phyloP scores from a whole-genome alignment of 2,113 vertebrate species.

The Oceanodroma tethys region DNA sequence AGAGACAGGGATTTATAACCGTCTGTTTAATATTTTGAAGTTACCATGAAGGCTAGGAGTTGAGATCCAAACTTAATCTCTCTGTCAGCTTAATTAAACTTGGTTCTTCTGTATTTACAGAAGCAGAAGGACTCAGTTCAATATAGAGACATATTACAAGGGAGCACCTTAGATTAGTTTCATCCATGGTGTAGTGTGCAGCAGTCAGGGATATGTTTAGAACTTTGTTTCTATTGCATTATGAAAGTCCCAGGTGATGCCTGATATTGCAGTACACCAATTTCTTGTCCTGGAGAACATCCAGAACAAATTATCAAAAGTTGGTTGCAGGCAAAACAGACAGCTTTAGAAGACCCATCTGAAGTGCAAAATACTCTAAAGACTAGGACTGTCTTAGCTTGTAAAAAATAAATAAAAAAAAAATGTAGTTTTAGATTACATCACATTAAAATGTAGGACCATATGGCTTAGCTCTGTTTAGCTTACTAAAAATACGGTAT shows the following conservation, averaged over 20 bases:
- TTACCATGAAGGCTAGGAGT: neutral
- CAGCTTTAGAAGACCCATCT: neutral
- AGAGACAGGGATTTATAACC: neutral
- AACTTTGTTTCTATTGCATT: neutral
- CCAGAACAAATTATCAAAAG: neutral
- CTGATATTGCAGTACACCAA: neutral
- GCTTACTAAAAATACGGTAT: neutral
- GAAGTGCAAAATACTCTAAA: neutral
- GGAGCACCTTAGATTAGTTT: neutral
- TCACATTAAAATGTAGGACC: neutral
- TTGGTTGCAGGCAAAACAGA: neutral
- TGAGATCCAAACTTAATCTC: neutral
- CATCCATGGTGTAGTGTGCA: neutral
- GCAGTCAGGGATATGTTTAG: neutral
- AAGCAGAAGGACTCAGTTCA: neutral
- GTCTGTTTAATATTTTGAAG: neutral
- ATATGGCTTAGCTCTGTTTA: neutral
- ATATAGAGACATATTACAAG: neutral
- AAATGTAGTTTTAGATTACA: neutral
- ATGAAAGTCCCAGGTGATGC: neutral
- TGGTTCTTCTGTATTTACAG: neutral
- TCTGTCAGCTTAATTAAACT: neutral
- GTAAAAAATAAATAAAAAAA: neutral
- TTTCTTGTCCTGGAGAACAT: neutral
- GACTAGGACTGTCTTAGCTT: neutral